Percentiles rank a stretch among this genome's conserved stretches.
Conservation (phyloP, 2,888 invertebrate genomes). For the Leptopilina drosophilae region DNA sequence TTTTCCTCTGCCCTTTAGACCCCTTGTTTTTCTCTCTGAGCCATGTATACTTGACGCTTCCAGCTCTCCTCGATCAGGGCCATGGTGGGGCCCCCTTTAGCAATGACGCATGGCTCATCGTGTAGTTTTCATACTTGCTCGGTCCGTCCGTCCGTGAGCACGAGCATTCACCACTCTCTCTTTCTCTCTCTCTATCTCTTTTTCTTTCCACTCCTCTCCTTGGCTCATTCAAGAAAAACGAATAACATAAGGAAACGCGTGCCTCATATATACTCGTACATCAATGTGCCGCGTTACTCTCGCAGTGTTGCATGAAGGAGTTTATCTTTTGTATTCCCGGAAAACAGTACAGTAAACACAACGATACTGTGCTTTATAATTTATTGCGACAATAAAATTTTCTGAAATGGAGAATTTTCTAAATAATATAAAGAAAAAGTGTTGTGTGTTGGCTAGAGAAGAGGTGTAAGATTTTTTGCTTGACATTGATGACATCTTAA, state of each 20-base stretch:
- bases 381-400: slow-evolving; percentile 8
- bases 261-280: slow-evolving; percentile 29
- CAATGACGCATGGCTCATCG: slow-evolving; percentile 54
- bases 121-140: slow-evolving; percentile 62
- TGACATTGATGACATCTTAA: not conserved
- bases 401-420: not conserved
- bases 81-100: slow-evolving; percentile 60
- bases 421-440: no score
- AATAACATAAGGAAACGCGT: slow-evolving; percentile 37
- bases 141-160: slow-evolving; percentile 60
- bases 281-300: slow-evolving; percentile 4
- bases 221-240: slow-evolving; percentile 39
- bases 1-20: slow-evolving; percentile 37
- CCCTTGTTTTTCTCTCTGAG: slow-evolving; percentile 51
- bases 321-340: slow-evolving; percentile 28
- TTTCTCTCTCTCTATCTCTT: no score
- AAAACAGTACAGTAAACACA: slow-evolving; percentile 27
- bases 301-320: not conserved
- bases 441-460: not conserved
- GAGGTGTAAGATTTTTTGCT: not conserved
- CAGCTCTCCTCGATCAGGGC: slow-evolving; percentile 65
- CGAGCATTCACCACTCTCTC: slow-evolving; percentile 51
- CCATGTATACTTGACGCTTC: slow-evolving; percentile 54
- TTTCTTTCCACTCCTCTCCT: no score
- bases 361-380: slow-evolving; percentile 13